A percentile compares a stretch with the other conserved stretches of the same genome.
phyloP scores from a whole-genome alignment of 2,797 vertebrate genomes.

The Tangara arthus region DNA sequence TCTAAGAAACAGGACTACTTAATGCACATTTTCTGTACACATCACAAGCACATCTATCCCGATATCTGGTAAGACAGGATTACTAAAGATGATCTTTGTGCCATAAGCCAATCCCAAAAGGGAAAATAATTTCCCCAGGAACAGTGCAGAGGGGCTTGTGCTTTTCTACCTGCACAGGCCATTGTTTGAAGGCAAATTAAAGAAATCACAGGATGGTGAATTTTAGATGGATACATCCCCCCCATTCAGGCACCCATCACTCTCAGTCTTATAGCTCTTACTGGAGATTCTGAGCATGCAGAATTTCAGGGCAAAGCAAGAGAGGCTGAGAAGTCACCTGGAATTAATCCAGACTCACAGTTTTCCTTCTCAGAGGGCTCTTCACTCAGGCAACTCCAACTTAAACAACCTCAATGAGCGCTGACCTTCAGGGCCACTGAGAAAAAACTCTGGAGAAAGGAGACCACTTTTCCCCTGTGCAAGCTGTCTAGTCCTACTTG shows the following conservation, averaged over 20 bases:
- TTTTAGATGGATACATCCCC: neutral
- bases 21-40: neutral
- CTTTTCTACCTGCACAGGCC: neutral
- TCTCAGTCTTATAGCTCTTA: neutral
- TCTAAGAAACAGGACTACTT: neutral
- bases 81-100: neutral
- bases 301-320: neutral
- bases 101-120: neutral
- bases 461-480: neutral
- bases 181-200: neutral
- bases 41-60: neutral
- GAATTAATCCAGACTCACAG: neutral
- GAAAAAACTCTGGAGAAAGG: neutral
- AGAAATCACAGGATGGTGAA: neutral
- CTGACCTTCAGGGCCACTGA: neutral
- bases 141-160: neutral
- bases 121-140: neutral
- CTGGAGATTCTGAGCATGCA: rapidly evolving
- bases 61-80: neutral
- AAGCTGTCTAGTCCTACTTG: neutral
- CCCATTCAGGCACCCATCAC: neutral
- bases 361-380: neutral
- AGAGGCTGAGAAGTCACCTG: neutral
- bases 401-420: neutral
- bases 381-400: neutral